Conservation (phyloP, 2,113 vertebrate genomes). For the Hyla sarda region DNA sequence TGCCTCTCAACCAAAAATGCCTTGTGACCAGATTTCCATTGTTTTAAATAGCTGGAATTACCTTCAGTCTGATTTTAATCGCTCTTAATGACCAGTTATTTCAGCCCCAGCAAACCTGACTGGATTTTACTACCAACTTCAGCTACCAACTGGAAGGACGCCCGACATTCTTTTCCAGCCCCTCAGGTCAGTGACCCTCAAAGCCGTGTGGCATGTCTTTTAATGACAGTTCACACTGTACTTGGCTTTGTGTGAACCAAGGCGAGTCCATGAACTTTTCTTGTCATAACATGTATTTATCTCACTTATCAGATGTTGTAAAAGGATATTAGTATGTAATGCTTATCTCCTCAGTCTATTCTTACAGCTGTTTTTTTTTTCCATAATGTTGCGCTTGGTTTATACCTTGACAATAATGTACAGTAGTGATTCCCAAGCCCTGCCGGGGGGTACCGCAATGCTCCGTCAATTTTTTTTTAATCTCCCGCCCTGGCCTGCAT, state of each 20-base stretch:
- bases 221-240: background rate
- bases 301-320: background rate
- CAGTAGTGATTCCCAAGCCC: too few relatives aligned
- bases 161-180: slow-evolving; percentile 63
- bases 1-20: slow-evolving; percentile 27
- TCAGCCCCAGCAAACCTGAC: slow-evolving; percentile 68
- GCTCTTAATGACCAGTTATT: slow-evolving; percentile 73
- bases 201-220: background rate
- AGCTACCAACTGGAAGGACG: slow-evolving; percentile 69
- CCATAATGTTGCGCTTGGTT: background rate
- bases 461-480: too few relatives aligned
- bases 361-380: background rate
- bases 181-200: background rate
- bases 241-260: background rate
- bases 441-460: too few relatives aligned
- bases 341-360: background rate
- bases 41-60: slow-evolving; percentile 67
- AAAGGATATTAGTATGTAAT: background rate
- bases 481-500: too few relatives aligned
- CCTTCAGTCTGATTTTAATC: slow-evolving; percentile 75
- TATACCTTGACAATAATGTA: too few relatives aligned
- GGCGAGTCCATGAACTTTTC: background rate
- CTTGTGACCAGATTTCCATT: slow-evolving; percentile 57
- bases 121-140: slow-evolving; percentile 66
- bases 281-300: background rate